Percentiles rank a stretch among this genome's conserved stretches.
Evolutionary conservation across 2,113 vertebrate species (phyloP).

Genomic region (Pachycephala philippinensis): DNA sequence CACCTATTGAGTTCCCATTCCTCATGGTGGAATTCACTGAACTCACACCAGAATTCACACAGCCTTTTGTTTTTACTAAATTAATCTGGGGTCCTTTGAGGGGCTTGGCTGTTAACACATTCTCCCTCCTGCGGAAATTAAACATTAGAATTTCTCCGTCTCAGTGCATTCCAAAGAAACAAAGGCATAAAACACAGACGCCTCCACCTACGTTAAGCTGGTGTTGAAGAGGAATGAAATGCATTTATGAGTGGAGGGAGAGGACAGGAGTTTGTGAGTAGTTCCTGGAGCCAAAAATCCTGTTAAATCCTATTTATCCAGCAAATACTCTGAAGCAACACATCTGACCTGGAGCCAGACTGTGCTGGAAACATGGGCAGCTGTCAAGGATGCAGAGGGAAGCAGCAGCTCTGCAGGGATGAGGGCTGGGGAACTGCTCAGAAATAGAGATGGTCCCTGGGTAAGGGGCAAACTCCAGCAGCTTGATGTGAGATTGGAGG

Average conservation of each 20-base stretch:
- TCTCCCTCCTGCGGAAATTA: not conserved
- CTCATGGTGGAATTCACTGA: not conserved
- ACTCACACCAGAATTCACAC: not conserved
- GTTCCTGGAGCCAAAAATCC: not conserved
- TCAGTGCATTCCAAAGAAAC: not conserved
- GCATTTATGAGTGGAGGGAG: not conserved
- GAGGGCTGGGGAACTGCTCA: not conserved
- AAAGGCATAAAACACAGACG: not conserved
- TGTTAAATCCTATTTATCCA: not conserved
- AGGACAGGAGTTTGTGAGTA: not conserved
- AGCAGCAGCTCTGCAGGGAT: not conserved
- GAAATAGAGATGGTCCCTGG: not conserved
- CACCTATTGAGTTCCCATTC: not conserved
- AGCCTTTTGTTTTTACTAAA: not conserved
- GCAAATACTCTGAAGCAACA: not conserved
- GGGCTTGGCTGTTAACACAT: not conserved
- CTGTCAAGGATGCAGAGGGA: not conserved
- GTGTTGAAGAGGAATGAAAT: not conserved
- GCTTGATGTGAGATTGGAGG: not conserved
- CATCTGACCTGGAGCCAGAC: not conserved
- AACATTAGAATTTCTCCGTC: not conserved
- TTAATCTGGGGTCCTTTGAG: not conserved
- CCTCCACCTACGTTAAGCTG: not conserved
- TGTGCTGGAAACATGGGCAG: not conserved
- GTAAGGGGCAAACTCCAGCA: not conserved